phyloP scores from a whole-genome alignment of 1,140 invertebrate species.

The Aphelinus atriplicis region DNA sequence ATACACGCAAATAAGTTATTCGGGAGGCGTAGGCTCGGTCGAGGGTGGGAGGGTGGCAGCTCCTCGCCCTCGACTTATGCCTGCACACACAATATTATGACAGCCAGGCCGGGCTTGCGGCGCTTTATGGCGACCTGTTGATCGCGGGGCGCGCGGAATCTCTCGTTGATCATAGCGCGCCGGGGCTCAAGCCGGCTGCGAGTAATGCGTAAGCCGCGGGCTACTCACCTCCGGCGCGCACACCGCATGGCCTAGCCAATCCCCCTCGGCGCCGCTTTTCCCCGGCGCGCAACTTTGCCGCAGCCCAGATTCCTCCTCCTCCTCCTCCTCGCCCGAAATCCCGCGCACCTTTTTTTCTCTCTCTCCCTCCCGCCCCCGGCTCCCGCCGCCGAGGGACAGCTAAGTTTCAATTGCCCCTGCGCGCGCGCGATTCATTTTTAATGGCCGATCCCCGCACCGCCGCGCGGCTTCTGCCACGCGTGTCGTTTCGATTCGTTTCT shows the following conservation, averaged over 20 bases:
- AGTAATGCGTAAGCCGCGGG: not conserved
- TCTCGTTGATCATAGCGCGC: slow-evolving; percentile 31
- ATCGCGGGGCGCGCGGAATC: slow-evolving; percentile 15
- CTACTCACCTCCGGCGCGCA: too few species aligned
- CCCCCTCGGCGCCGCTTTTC: not conserved
- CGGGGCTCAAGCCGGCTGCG: not conserved
- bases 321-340: too few species aligned
- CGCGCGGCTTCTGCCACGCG: too few species aligned
- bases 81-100: slow-evolving; percentile 38
- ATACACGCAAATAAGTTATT: not conserved
- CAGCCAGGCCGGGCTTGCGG: not conserved
- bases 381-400: too few species aligned
- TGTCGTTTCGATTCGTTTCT: too few species aligned
- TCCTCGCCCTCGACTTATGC: slow-evolving; percentile 4
- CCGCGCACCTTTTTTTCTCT: too few species aligned
- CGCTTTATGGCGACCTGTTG: slow-evolving; percentile 40
- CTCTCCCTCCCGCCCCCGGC: too few species aligned
- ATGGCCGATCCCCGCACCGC: too few species aligned
- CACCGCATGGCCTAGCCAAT: too few species aligned
- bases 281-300: not conserved
- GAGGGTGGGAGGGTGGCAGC: slow-evolving; percentile 3
- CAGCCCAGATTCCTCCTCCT: too few species aligned
- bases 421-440: too few species aligned
- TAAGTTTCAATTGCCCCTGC: too few species aligned
- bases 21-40: not conserved